These are phyloP conservation scores for Lepidurus couesii DNA, from an alignment of 1,140 invertebrate species.

Conservation along the genomic window DNA sequence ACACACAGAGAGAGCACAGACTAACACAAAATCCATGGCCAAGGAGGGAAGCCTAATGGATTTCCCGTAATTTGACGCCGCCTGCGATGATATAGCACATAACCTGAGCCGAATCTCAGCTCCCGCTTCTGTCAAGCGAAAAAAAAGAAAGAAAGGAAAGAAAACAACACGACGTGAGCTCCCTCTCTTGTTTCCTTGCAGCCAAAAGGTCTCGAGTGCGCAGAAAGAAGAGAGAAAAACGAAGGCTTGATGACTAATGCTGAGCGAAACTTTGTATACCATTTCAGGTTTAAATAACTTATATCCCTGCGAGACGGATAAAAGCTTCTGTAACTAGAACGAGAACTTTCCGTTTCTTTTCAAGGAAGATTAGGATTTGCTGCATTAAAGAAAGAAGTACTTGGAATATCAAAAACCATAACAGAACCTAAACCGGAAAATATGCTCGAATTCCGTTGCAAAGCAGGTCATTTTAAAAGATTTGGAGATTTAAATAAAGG, in stretches of 20 bases:
- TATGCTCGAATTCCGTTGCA: no score
- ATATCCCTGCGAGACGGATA: no score
- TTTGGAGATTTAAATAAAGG: neutral
- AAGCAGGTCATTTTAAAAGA: neutral
- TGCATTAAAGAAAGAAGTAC: no score
- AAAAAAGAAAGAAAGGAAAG: neutral
- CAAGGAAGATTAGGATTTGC: no score
- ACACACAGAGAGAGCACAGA: neutral
- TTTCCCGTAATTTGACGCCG: neutral
- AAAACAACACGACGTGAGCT: neutral
- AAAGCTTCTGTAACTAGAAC: no score
- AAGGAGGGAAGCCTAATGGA: constrained; percentile 13
- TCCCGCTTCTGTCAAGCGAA: neutral
- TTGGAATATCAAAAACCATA: no score
- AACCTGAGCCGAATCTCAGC: constrained; percentile 4
- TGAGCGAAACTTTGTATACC: neutral
- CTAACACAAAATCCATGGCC: neutral
- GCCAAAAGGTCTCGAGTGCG: neutral
- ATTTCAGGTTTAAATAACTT: no score
- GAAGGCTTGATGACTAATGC: neutral
- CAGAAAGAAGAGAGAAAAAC: neutral
- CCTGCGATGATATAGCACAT: constrained; percentile 4
- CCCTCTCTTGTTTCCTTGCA: neutral
- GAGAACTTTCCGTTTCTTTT: no score
- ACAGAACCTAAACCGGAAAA: no score